Conservation (phyloP, 2,888 invertebrate genomes). For the Himalopsyche tibetana region DNA sequence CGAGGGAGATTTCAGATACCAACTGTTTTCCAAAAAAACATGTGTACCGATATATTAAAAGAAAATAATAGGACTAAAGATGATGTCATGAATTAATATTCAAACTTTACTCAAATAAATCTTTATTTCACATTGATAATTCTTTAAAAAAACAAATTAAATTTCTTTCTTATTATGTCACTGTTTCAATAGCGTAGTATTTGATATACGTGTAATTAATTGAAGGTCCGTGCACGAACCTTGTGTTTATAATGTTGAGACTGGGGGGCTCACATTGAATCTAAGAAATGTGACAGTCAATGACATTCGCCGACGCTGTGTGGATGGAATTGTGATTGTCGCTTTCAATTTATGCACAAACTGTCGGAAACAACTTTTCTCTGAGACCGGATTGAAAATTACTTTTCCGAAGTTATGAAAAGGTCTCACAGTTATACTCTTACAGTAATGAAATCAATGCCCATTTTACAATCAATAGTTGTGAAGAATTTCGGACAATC, state of each 20-base stretch:
- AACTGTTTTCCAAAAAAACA: too few relatives aligned
- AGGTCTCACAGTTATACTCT: not conserved
- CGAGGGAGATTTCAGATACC: too few relatives aligned
- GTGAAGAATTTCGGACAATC: too few relatives aligned
- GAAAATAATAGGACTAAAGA: too few relatives aligned
- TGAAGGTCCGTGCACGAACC: not conserved
- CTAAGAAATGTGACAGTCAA: constrained; percentile 40
- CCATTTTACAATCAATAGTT: not conserved
- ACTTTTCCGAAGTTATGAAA: constrained; percentile 36
- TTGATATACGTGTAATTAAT: not conserved
- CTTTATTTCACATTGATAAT: too few relatives aligned
- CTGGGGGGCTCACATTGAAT: not conserved
- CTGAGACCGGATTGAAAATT: constrained; percentile 37
- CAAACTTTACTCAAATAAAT: too few relatives aligned
- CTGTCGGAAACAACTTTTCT: constrained; percentile 36
- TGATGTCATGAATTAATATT: too few relatives aligned
- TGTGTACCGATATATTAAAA: too few relatives aligned
- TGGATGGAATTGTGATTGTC: constrained; percentile 23
- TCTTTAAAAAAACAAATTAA: too few relatives aligned
- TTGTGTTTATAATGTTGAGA: not conserved
- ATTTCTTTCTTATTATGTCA: too few relatives aligned
- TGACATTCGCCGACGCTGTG: constrained; percentile 5
- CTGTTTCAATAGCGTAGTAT: too few relatives aligned
- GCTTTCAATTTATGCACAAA: constrained; percentile 28
- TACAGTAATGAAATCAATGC: not conserved